Percentiles rank a stretch among this genome's conserved stretches.
Evolutionary conservation across 2,888 invertebrate species (phyloP).

Genomic region (Cantharis flavilabris): DNA sequence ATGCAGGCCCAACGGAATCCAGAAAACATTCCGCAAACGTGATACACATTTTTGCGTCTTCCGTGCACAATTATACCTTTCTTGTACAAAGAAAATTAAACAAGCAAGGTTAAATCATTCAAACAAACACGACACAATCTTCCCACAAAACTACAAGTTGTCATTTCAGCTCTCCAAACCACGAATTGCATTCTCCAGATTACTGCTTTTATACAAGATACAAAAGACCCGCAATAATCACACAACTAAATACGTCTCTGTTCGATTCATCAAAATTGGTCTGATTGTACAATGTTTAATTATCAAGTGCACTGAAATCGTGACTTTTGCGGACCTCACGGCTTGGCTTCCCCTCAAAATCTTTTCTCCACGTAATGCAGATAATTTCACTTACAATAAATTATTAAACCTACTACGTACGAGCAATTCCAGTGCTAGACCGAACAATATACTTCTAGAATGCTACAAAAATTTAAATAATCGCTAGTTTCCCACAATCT

Average conservation of each 20-base stretch:
- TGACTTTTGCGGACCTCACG: conserved; percentile 44
- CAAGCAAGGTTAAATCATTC: conserved; percentile 40
- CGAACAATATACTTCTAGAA: too few relatives aligned
- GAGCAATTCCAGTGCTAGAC: too few relatives aligned
- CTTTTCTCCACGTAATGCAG: background rate
- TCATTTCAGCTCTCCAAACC: conserved; percentile 41
- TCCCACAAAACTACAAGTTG: conserved; percentile 43
- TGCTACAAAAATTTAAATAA: too few relatives aligned
- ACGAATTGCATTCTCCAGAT: conserved; percentile 42
- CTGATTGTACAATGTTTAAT: conserved; percentile 49
- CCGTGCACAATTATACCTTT: conserved; percentile 29
- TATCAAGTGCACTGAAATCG: conserved; percentile 54
- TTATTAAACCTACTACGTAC: too few relatives aligned
- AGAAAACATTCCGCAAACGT: conserved; percentile 39
- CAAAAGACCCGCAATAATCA: conserved; percentile 31
- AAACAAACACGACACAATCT: conserved; percentile 37
- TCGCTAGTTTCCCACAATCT: too few relatives aligned
- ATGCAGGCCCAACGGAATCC: conserved; percentile 34
- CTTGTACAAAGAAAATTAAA: conserved; percentile 30
- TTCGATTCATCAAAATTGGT: conserved; percentile 21
- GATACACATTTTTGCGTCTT: conserved; percentile 40
- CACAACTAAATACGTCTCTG: conserved; percentile 37
- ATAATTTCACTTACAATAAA: too few relatives aligned
- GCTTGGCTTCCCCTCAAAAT: conserved; percentile 25
- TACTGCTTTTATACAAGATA: conserved; percentile 42